Evolutionary conservation across 2,113 vertebrate species (phyloP).

Genomic region (Murina feae): DNA sequence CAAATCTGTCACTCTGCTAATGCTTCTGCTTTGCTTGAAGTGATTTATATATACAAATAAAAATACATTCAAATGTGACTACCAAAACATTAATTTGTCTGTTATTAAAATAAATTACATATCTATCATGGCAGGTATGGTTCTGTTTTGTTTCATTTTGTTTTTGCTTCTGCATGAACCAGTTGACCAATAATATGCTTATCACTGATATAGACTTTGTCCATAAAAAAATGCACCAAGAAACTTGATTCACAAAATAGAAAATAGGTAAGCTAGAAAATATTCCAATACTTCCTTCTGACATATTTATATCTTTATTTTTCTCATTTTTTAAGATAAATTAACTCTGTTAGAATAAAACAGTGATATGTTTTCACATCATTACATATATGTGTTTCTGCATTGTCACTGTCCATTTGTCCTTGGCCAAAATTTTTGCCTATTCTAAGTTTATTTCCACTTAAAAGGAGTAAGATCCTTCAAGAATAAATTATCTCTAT

Average conservation of each 20-base stretch:
- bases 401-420: not conserved
- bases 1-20: conserved; percentile 20
- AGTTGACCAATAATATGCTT: not conserved
- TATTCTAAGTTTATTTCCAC: not conserved
- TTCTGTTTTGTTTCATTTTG: not conserved
- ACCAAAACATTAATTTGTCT: not conserved
- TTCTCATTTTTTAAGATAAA: not conserved
- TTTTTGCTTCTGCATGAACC: not conserved
- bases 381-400: not conserved
- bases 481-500: not conserved
- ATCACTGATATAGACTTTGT: not conserved
- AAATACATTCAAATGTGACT: not conserved
- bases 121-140: not conserved
- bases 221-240: not conserved
- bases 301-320: not conserved
- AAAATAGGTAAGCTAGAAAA: not conserved
- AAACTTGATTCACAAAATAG: not conserved
- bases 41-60: conserved; percentile 47
- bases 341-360: not conserved
- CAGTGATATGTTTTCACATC: not conserved
- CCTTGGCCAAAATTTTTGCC: not conserved
- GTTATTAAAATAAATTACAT: not conserved
- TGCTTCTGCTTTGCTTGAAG: conserved; percentile 41
- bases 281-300: not conserved
- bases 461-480: not conserved